These are phyloP conservation scores for Syndactyla subalaris DNA, from an alignment of 2,797 vertebrate genomes.

Conservation along the genomic window DNA sequence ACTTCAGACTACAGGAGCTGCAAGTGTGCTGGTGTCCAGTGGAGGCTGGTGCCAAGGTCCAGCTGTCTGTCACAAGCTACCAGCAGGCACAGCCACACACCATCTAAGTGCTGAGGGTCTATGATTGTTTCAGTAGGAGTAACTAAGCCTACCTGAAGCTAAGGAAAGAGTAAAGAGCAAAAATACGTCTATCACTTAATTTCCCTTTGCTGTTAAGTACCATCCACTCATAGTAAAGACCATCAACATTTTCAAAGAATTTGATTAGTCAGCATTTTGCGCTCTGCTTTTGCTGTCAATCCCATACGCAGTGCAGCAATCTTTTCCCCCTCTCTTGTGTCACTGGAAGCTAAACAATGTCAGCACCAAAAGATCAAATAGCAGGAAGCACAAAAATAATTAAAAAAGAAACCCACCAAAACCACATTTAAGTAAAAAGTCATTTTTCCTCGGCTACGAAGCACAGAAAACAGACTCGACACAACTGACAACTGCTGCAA, in stretches of 20 bases:
- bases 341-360: not conserved
- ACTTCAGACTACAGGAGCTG: not conserved
- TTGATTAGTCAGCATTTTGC: not conserved
- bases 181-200: not conserved
- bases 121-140: fast-evolving
- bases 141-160: not conserved
- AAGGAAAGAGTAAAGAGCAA: not conserved
- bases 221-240: not conserved
- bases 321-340: not conserved
- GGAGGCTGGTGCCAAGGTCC: not conserved
- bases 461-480: not conserved
- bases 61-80: not conserved
- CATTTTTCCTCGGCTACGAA: not conserved
- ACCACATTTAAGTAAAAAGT: not conserved
- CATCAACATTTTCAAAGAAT: not conserved
- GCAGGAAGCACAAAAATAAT: not conserved
- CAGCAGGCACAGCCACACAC: not conserved
- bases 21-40: fast-evolving
- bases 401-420: not conserved
- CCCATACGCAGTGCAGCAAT: not conserved
- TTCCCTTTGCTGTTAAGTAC: not conserved
- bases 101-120: not conserved
- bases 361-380: not conserved
- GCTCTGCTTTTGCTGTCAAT: not conserved
- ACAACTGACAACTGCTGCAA: not conserved